Evolutionary conservation across 2,888 invertebrate genomes (phyloP).

Genomic region (Mesorhabditis sp.): DNA sequence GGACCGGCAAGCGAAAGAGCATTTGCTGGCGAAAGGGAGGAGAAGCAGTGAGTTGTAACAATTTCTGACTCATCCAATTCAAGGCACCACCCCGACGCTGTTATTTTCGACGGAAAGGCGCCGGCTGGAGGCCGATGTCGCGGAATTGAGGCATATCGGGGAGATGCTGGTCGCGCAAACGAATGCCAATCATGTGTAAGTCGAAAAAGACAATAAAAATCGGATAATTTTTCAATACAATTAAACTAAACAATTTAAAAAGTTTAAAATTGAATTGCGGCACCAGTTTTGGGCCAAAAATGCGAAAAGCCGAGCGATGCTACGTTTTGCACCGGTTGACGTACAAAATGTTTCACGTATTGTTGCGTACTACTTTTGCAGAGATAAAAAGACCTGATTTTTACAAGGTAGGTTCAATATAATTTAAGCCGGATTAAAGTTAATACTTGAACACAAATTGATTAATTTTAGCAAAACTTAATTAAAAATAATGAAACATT

Average conservation of each 20-base stretch:
- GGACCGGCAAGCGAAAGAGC: constrained; percentile 6
- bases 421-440: too few relatives aligned
- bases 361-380: too few relatives aligned
- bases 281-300: neutral
- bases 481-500: neutral
- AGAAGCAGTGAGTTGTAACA: neutral
- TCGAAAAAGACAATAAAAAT: neutral
- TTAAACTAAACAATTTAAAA: neutral
- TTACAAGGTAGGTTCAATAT: too few relatives aligned
- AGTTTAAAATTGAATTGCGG: neutral
- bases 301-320: neutral
- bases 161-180: constrained; percentile 32
- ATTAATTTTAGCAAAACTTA: too few relatives aligned
- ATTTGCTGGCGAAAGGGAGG: constrained; percentile 4
- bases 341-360: neutral
- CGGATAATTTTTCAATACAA: neutral
- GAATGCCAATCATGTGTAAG: constrained; percentile 30
- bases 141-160: constrained; percentile 33
- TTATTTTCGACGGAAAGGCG: constrained; percentile 22
- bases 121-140: constrained; percentile 25
- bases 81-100: neutral
- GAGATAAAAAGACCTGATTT: too few relatives aligned
- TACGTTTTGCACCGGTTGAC: neutral
- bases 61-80: neutral
- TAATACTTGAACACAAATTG: too few relatives aligned